Base-by-base conservation (phyloP, 2,113 vertebrate genomes). In the Coryphaenoides rupestris region DNA sequence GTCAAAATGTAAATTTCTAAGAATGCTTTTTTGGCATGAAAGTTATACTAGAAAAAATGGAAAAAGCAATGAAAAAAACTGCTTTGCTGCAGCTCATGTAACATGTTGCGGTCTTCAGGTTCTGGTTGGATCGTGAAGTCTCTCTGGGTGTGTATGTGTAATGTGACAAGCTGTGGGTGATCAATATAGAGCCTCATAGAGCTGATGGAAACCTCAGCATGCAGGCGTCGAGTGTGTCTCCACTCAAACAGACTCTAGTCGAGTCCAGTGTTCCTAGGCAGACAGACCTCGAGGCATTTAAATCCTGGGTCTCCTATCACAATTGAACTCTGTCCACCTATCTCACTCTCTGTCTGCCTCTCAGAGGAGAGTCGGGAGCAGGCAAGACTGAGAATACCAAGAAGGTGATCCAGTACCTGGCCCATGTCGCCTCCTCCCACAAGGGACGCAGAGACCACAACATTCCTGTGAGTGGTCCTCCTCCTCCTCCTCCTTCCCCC, bases 331-430 rank as follows among this genome's bases (percentile, higher is more conserved):
- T 33, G 19, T 26, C 26, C 19, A 21, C 24, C 19, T 24, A 40
- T 55, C 24, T 23, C 21, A 65, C 3, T 33, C 28, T 23, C 1
- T 1, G 68, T 71, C 66, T 10, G 16, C 3, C 53, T 80, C 72
- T 64, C 85, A 98, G 96, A 83, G 96, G 96, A 28, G 95, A 98
- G 88, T 98, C 96, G 21, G 96, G 96, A 17, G 96, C 96, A 3
- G 96, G 96, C 58, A 98, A 98, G 82, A 98, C 96, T 0, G 96
- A 98, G 76, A 98, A 98, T 68, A 98, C 96, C 59, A 98, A 98
- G 82, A 98, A 98, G 74, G 96, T 98, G 70, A 98, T 98, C 87
- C 96, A 98, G 87, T 98, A 98, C 82, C 88, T 98, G 89, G 96
- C 96, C 28, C 90, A 95, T 63, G 95, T 98, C 45, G 95, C 95